phyloP scores from a whole-genome alignment of 2,113 vertebrate species.

The Rhizomys pruinosus region DNA sequence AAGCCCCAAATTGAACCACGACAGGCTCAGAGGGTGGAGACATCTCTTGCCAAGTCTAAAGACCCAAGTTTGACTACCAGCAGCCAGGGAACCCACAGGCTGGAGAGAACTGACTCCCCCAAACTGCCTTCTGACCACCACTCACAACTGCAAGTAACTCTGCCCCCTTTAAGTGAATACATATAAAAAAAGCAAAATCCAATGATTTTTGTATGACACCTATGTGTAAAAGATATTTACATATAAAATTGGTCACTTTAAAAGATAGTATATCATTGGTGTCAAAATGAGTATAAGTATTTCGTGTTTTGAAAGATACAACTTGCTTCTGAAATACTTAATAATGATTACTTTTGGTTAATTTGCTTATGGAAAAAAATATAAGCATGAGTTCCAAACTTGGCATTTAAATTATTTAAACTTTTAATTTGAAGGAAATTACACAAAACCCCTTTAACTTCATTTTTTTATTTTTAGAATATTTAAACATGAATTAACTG shows the following conservation, averaged over 20 bases:
- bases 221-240: background rate
- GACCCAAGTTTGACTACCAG: background rate
- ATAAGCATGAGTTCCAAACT: background rate
- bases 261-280: background rate
- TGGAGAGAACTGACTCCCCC: background rate
- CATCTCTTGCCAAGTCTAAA: no score
- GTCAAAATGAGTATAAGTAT: background rate
- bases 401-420: conserved; percentile 21
- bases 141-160: no score
- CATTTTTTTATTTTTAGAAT: conserved; percentile 12
- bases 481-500: background rate
- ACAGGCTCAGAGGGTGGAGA: background rate
- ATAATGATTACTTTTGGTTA: background rate
- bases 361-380: background rate
- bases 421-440: conserved; percentile 32
- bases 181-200: background rate
- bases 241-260: background rate
- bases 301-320: background rate
- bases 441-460: background rate
- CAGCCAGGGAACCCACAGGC: background rate
- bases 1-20: background rate
- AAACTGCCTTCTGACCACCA: background rate
- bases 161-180: background rate
- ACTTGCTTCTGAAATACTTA: background rate
- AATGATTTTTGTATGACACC: background rate